A percentile compares a stretch with the other conserved stretches of the same genome.
These are phyloP conservation scores for Galaxias olidus DNA, from an alignment of 2,797 vertebrate genomes.

Conservation along the genomic window DNA sequence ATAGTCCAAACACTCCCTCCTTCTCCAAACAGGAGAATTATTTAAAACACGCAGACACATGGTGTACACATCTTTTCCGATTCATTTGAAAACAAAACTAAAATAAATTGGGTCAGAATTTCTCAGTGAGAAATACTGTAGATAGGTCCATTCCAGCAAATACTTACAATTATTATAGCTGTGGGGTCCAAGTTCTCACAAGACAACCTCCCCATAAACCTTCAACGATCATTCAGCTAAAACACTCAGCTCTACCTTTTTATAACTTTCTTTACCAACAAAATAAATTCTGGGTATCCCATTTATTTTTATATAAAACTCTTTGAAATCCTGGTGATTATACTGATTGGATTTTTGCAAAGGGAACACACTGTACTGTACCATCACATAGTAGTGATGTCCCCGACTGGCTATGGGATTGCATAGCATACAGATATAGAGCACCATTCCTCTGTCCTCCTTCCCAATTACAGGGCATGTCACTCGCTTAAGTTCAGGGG, in stretches of 20 bases:
- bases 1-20: slow-evolving; percentile 22
- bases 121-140: no score
- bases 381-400: slow-evolving; percentile 48
- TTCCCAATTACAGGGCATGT: neutral
- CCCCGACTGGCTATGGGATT: slow-evolving; percentile 48
- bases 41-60: no score
- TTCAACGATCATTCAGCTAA: neutral
- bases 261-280: slow-evolving; percentile 32
- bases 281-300: slow-evolving; percentile 30
- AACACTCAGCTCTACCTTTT: slow-evolving; percentile 16
- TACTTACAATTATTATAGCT: no score
- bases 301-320: slow-evolving; percentile 26
- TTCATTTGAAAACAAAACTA: slow-evolving; percentile 13
- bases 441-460: neutral
- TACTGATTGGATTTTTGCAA: slow-evolving; percentile 32
- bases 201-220: slow-evolving; percentile 15
- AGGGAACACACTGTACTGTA: slow-evolving; percentile 41
- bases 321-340: slow-evolving; percentile 19
- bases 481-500: slow-evolving; percentile 11
- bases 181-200: no score
- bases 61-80: neutral
- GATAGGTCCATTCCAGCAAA: no score
- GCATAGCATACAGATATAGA: slow-evolving; percentile 58
- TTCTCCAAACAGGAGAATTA: neutral
- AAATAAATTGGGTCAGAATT: no score